phyloP scores from a whole-genome alignment of 2,888 invertebrate genomes.

The Lathronympha strigana region DNA sequence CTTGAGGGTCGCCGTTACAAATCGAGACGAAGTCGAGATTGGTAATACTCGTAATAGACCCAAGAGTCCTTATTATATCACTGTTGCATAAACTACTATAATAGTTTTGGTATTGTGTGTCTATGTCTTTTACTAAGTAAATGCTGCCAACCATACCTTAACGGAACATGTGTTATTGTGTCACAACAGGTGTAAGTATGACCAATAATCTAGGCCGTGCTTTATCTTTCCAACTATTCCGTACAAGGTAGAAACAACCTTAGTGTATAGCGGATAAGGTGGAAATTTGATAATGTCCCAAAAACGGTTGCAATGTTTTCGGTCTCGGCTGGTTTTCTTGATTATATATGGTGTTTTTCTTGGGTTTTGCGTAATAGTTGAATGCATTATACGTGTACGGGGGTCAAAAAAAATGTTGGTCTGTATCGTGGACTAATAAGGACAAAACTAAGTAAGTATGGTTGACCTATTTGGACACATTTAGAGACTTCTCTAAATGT shows the following conservation, averaged over 20 bases:
- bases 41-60: too few species aligned
- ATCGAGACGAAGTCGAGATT: too few species aligned
- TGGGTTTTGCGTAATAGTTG: not conserved
- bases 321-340: constrained; percentile 10
- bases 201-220: constrained; percentile 21
- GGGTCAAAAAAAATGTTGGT: too few species aligned
- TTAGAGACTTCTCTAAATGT: too few species aligned
- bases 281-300: not conserved
- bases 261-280: not conserved
- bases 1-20: too few species aligned
- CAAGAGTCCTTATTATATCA: too few species aligned
- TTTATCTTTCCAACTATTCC: not conserved
- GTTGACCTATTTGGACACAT: too few species aligned
- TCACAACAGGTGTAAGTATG: constrained; percentile 9
- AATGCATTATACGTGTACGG: not conserved
- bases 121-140: too few species aligned
- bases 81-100: too few species aligned
- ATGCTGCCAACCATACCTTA: not conserved
- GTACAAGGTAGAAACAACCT: not conserved
- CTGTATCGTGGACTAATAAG: too few species aligned
- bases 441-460: too few species aligned
- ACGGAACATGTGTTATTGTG: not conserved
- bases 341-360: constrained; percentile 22
- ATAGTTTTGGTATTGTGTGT: too few species aligned
- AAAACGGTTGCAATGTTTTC: not conserved